Base-by-base conservation (phyloP, 2,888 invertebrate species). In the Lasioglossum figueresi region DNA sequence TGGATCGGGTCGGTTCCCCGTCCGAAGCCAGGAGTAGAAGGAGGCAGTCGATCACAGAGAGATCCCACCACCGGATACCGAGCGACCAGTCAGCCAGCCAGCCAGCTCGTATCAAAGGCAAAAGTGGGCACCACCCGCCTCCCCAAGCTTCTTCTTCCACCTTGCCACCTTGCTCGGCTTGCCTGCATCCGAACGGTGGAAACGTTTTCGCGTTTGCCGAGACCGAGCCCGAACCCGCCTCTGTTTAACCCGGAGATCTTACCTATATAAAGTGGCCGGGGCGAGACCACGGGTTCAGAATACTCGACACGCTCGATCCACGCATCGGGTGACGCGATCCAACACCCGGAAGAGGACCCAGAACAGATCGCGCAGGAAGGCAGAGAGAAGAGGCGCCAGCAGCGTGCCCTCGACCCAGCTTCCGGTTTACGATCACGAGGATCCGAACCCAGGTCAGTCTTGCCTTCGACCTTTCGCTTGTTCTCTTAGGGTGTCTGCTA, bases 221-320 rank as follows among this genome's bases (percentile, higher is more conserved):
- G 63, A 31, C 16, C 5, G 27, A 12, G 63, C 16, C 31, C 16
- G 68, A 52, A 52, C 68, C 37, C 37, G 68, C 37, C 68, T 23
- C 23, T 66, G 68, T 40, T 68, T 1, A 89, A 90, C 92, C 63
- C 31, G 71, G 91, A 91, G 93, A 94, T 94, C 94, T 68, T 92
- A 94, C 94, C 93, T 95, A 95, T 95, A 95, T 95, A 95, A 95
- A 94, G 91, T 93, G 92, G 91, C 86, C 92, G 92, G 93, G 94
- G 93, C 94, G 90, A 93, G 92, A 94, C 92, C 92, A 31, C 93
- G 92, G 92, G 93, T 92, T 94, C 94, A 95, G 95, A 95, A 93
- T 93, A 93, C 92, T 94, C 89, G 91, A 90, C 91, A 88, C 92
- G 93, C 92, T 93, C 93, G 93, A 93, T 92, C 79, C 91, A 93